phyloP scores from a whole-genome alignment of 2,888 invertebrate species.

The Perizoma affinitatum region DNA sequence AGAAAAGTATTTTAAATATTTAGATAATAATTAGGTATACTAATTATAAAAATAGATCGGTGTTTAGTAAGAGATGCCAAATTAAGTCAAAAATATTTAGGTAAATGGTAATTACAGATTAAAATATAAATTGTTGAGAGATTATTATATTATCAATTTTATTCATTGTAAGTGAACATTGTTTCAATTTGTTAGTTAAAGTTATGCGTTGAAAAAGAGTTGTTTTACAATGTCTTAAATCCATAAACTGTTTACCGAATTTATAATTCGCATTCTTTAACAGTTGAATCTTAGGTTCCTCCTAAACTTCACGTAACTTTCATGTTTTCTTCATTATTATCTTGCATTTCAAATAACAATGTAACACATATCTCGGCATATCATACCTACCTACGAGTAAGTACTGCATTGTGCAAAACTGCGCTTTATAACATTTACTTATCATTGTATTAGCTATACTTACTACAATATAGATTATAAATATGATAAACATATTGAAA shows the following conservation, averaged over 20 bases:
- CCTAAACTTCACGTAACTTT: conserved; percentile 21
- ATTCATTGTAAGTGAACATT: conserved; percentile 82
- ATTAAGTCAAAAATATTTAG: conserved; percentile 87
- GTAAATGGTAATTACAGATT: conserved; percentile 79
- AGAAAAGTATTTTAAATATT: conserved; percentile 84
- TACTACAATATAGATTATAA: conserved; percentile 40
- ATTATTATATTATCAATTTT: conserved; percentile 79
- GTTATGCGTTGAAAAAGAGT: conserved; percentile 79
- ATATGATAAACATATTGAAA: conserved; percentile 59
- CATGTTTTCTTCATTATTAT: conserved; percentile 28
- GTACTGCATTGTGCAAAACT: conserved; percentile 54
- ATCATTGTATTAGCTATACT: conserved; percentile 65
- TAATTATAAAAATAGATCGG: conserved; percentile 74
- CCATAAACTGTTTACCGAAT: conserved; percentile 39
- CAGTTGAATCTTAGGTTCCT: conserved; percentile 32
- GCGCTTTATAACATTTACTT: conserved; percentile 68
- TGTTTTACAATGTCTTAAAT: conserved; percentile 60
- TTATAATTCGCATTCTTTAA: conserved; percentile 38
- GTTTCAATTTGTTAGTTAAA: conserved; percentile 84
- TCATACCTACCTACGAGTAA: conserved; percentile 46
- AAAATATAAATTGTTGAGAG: conserved; percentile 79
- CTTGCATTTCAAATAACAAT: conserved; percentile 25
- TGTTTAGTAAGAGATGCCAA: conserved; percentile 86
- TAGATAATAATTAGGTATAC: conserved; percentile 75
- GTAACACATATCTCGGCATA: conserved; percentile 74